phyloP scores from a whole-genome alignment of 2,888 invertebrate genomes.

The Tethea ocularis region DNA sequence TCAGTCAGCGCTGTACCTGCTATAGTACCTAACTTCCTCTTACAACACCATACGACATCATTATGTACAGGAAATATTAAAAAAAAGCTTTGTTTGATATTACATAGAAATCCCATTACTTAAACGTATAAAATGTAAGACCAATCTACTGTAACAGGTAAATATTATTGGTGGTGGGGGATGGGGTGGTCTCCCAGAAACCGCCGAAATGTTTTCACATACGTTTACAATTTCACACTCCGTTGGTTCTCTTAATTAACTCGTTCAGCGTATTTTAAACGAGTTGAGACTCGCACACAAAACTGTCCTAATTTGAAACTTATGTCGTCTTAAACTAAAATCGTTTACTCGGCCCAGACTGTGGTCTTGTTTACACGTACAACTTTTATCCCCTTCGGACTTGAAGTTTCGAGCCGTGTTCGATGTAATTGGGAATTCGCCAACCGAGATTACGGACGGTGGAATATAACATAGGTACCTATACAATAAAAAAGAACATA shows the following conservation, averaged over 20 bases:
- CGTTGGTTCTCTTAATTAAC: conserved; percentile 70
- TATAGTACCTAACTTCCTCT: background rate
- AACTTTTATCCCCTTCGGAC: conserved; percentile 37
- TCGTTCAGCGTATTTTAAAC: conserved; percentile 70
- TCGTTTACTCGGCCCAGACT: conserved; percentile 34
- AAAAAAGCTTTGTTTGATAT: background rate
- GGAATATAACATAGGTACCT: too few relatives aligned
- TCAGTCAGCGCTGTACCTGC: background rate
- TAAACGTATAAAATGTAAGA: conserved; percentile 37
- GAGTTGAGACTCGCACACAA: conserved; percentile 48
- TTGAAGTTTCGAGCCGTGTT: conserved; percentile 30
- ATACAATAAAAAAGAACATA: background rate
- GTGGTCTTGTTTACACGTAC: conserved; percentile 43
- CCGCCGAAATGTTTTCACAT: conserved; percentile 66
- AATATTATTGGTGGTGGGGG: conserved; percentile 35
- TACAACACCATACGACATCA: too few relatives aligned
- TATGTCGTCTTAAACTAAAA: conserved; percentile 49
- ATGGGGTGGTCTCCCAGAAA: conserved; percentile 41
- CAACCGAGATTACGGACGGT: conserved; percentile 7
- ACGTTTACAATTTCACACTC: conserved; percentile 75
- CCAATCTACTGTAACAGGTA: conserved; percentile 32
- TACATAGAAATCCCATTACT: conserved; percentile 6
- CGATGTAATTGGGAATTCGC: conserved; percentile 24
- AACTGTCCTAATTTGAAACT: conserved; percentile 52
- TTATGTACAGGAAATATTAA: background rate